These are phyloP conservation scores for Lucifuga dentata DNA, from an alignment of 2,113 vertebrate species.

Conservation along the genomic window DNA sequence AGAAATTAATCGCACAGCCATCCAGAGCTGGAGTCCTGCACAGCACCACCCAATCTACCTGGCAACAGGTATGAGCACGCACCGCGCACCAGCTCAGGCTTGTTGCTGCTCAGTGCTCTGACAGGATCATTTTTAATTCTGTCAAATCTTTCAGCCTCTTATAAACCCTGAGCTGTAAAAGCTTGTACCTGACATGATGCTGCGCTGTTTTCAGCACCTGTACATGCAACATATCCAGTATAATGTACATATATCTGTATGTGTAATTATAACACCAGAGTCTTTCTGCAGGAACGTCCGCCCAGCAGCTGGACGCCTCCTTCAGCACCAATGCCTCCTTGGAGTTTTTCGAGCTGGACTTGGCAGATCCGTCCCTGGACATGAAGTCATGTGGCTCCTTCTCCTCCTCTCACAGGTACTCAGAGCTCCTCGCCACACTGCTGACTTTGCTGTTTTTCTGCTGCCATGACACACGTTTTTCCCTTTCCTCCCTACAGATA, in stretches of 20 bases:
- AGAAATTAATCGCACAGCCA: constrained; percentile 93
- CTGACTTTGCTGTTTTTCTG: background rate
- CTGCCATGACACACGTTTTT: background rate
- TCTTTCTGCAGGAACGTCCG: constrained; percentile 90
- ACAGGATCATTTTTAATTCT: background rate
- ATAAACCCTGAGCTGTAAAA: no score
- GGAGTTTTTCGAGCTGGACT: constrained; percentile 95
- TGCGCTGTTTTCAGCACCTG: background rate
- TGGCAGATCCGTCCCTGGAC: constrained; percentile 89
- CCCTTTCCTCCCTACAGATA: constrained; percentile 81
- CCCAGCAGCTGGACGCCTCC: constrained; percentile 96
- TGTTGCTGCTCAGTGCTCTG: background rate
- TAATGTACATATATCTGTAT: no score
- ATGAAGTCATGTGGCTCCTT: constrained; percentile 94
- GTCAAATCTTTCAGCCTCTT: background rate
- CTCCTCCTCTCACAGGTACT: constrained; percentile 90
- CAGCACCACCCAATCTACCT: constrained; percentile 95
- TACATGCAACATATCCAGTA: no score
- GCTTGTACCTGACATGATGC: background rate
- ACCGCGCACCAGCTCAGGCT: background rate
- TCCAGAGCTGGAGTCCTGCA: constrained; percentile 96
- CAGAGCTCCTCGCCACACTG: background rate
- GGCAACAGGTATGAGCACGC: constrained; percentile 88
- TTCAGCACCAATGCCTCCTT: constrained; percentile 96
- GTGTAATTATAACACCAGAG: no score